phyloP scores from a whole-genome alignment of 2,888 invertebrate species.

The Drosophila paramelanica region DNA sequence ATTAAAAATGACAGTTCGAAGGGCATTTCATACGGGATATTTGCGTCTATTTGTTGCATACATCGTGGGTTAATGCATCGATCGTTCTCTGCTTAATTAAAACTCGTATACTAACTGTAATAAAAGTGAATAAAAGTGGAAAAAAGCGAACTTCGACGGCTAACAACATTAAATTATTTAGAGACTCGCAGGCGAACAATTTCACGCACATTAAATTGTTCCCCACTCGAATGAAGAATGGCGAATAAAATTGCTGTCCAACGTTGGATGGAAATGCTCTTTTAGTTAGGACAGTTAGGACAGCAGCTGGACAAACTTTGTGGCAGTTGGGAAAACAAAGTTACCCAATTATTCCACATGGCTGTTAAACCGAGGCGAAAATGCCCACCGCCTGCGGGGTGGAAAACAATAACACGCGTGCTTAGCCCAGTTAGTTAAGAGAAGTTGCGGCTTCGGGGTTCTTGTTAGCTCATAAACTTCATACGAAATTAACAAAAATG shows the following conservation, averaged over 20 bases:
- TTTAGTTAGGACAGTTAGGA: background rate
- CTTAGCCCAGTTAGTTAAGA: slow-evolving; percentile 19
- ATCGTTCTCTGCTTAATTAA: slow-evolving; percentile 27
- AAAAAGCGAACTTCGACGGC: slow-evolving; percentile 32
- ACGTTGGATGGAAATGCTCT: slow-evolving; percentile 8
- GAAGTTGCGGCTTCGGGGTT: background rate
- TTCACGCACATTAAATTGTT: slow-evolving; percentile 65
- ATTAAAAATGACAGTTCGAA: too few relatives aligned
- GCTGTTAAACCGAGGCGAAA: slow-evolving; percentile 16
- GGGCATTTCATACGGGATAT: too few relatives aligned
- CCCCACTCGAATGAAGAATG: slow-evolving; percentile 33
- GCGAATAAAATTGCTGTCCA: slow-evolving; percentile 16
- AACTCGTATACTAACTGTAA: slow-evolving; percentile 10
- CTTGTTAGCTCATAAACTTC: slow-evolving; percentile 16
- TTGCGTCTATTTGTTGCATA: too few relatives aligned
- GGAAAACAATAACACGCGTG: background rate
- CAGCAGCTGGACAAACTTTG: slow-evolving; percentile 45
- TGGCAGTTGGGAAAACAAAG: slow-evolving; percentile 44
- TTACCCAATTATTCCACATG: slow-evolving; percentile 52
- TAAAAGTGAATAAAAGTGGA: slow-evolving; percentile 25
- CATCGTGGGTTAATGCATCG: slow-evolving; percentile 31
- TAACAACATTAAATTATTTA: slow-evolving; percentile 46
- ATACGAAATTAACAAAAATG: slow-evolving; percentile 64
- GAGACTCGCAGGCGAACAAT: slow-evolving; percentile 19
- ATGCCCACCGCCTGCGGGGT: background rate